Conservation (phyloP, 2,113 vertebrate genomes). For the Orientallactaga bullata region DNA sequence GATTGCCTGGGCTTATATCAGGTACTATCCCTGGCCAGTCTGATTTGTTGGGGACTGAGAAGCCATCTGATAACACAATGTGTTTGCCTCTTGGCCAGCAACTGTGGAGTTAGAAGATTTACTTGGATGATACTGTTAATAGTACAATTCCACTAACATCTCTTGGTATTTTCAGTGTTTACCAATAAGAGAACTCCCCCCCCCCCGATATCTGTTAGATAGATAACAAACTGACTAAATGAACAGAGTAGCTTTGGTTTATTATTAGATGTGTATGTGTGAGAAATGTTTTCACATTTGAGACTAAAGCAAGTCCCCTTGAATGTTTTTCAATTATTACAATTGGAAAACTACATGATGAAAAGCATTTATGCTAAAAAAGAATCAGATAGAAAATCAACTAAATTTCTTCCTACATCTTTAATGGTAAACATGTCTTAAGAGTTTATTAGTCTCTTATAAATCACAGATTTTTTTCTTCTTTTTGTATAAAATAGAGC, state of each 20-base stretch:
- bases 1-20: not conserved
- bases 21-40: not conserved
- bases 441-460: conserved; percentile 36
- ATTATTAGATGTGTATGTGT: not conserved
- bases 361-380: not conserved
- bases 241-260: not conserved
- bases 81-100: not conserved
- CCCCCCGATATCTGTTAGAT: not conserved
- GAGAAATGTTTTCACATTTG: conserved; percentile 40
- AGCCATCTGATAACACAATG: not conserved
- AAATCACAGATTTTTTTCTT: conserved; percentile 46
- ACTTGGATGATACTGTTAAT: not conserved
- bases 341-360: conserved; percentile 45
- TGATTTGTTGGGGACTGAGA: not conserved
- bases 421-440: conserved; percentile 41
- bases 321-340: conserved; percentile 52
- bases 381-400: conserved; percentile 42
- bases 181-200: not conserved
- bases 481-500: conserved; percentile 63
- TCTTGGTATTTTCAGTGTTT: not conserved
- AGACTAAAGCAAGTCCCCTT: conserved; percentile 24
- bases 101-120: not conserved
- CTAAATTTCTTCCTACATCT: conserved; percentile 43
- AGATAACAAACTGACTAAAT: not conserved
- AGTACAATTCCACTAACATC: not conserved